These are phyloP conservation scores for Lypha dubia DNA, from an alignment of 2,888 invertebrate species.

Conservation along the genomic window DNA sequence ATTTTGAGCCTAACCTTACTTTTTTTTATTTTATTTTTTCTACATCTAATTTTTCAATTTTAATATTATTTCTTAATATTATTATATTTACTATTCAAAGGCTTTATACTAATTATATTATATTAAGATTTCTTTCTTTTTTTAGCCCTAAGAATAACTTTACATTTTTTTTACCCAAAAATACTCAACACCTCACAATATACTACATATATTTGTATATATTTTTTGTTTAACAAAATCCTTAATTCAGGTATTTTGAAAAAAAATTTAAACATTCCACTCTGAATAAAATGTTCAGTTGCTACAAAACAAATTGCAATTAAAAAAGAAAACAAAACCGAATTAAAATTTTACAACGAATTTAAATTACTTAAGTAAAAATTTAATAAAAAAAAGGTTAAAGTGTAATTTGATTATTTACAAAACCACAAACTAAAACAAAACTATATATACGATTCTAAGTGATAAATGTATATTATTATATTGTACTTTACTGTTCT, in stretches of 20 bases:
- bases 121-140: not conserved
- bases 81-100: not conserved
- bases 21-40: not conserved
- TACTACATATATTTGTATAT: not conserved
- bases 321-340: constrained; percentile 32
- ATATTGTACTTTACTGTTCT: not conserved
- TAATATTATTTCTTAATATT: no score
- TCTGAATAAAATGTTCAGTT: constrained; percentile 6
- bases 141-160: not conserved
- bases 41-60: no score
- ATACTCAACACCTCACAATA: constrained; percentile 30
- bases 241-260: no score
- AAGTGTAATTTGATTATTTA: not conserved
- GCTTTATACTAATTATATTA: not conserved
- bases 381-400: no score
- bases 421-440: no score
- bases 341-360: constrained; percentile 61
- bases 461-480: not conserved
- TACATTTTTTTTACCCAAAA: constrained; percentile 25
- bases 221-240: no score
- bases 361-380: constrained; percentile 56
- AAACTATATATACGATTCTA: not conserved
- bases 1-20: not conserved
- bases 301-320: not conserved
- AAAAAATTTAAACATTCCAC: constrained; percentile 15